Conservation (phyloP, 2,888 invertebrate genomes). For the Nemoura dubitans region DNA sequence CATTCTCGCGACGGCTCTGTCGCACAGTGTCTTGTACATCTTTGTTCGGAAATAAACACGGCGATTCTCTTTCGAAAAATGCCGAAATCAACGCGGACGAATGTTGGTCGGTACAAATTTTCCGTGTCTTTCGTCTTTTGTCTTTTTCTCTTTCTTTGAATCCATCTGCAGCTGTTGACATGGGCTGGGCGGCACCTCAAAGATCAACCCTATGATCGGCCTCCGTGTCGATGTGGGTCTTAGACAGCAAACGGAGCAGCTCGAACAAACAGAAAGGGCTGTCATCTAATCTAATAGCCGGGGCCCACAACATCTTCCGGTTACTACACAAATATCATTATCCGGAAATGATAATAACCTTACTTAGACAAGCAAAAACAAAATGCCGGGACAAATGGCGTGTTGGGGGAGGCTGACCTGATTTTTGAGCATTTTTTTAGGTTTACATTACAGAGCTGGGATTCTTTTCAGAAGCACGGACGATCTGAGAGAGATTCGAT, state of each 20-base stretch:
- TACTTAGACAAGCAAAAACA: constrained; percentile 10
- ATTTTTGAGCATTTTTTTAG: background rate
- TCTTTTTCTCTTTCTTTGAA: background rate
- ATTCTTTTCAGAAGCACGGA: too few species aligned
- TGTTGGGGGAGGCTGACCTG: background rate
- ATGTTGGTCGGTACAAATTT: background rate
- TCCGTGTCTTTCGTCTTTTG: background rate
- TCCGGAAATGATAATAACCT: constrained; percentile 28
- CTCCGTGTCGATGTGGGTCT: background rate
- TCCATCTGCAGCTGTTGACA: background rate
- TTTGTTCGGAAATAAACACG: constrained; percentile 1
- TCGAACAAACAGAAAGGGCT: constrained; percentile 10
- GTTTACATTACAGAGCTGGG: too few species aligned
- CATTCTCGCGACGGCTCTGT: background rate
- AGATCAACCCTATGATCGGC: constrained; percentile 19
- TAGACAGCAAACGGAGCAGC: background rate
- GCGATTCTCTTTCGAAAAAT: background rate
- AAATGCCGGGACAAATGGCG: background rate
- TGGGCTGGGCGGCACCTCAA: constrained; percentile 1
- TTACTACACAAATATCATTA: constrained; percentile 25
- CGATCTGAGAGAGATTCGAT: too few species aligned
- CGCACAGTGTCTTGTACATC: background rate
- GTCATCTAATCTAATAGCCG: background rate
- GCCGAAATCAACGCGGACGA: background rate
- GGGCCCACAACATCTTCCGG: constrained; percentile 19